Percentiles rank a stretch among this genome's conserved stretches.
Conservation (phyloP, 2,113 vertebrate species). For the Pelusios castaneus region DNA sequence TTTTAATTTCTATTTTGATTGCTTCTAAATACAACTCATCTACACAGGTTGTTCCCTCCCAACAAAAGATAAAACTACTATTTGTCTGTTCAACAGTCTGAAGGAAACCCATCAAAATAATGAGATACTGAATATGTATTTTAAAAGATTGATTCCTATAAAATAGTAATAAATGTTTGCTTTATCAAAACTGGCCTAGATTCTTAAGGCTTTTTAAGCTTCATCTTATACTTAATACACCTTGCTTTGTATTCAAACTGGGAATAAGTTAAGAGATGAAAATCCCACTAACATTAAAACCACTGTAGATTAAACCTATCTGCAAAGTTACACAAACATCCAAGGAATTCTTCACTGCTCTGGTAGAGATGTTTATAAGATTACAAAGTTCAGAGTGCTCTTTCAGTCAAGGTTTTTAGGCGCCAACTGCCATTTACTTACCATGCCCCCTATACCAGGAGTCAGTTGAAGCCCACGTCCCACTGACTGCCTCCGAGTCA, state of each 20-base stretch:
- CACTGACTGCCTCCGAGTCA: slow-evolving; percentile 86
- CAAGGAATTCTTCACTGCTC: accelerated
- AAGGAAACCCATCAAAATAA: not conserved
- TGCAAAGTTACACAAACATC: not conserved
- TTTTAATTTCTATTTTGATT: not conserved
- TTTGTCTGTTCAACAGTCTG: not conserved
- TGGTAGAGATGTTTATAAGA: not conserved
- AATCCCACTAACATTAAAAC: not conserved
- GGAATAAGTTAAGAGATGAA: not conserved
- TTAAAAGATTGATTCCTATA: not conserved
- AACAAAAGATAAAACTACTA: not conserved
- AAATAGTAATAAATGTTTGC: not conserved
- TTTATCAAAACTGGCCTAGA: not conserved
- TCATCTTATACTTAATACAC: not conserved
- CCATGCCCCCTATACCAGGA: slow-evolving; percentile 85
- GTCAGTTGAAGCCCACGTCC: slow-evolving; percentile 89
- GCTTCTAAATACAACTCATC: not conserved
- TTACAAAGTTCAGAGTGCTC: not conserved
- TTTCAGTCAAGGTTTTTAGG: not conserved
- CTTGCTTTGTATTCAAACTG: not conserved
- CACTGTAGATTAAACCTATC: not conserved
- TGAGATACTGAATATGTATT: not conserved
- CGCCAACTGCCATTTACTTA: slow-evolving; percentile 69
- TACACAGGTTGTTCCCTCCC: not conserved
- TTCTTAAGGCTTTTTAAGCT: not conserved